Evolutionary conservation across 2,113 vertebrate genomes (phyloP).

Genomic region (Bostrychus sinensis): DNA sequence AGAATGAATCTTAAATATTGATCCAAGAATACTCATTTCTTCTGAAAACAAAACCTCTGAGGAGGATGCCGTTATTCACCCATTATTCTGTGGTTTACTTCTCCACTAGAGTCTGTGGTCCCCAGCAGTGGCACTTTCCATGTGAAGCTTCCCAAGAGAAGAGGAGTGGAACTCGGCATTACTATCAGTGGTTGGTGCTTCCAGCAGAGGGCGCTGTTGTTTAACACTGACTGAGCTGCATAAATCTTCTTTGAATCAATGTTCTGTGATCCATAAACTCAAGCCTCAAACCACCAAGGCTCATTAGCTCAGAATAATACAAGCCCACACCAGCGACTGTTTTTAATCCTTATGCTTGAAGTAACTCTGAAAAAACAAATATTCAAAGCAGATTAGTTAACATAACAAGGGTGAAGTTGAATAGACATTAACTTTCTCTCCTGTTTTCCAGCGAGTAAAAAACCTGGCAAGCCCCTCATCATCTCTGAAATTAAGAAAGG

Average conservation of each 20-base stretch:
- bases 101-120: slow-evolving; percentile 88
- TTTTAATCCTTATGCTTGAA: slow-evolving; percentile 30
- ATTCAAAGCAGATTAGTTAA: neutral
- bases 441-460: slow-evolving; percentile 89
- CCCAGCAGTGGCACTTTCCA: slow-evolving; percentile 98
- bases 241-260: slow-evolving; percentile 26
- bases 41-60: too few species aligned
- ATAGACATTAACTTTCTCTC: slow-evolving; percentile 11
- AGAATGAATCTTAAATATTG: too few species aligned
- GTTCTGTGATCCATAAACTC: slow-evolving; percentile 53
- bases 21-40: too few species aligned
- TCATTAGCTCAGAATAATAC: slow-evolving; percentile 58
- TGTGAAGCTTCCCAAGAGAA: slow-evolving; percentile 94
- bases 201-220: slow-evolving; percentile 65
- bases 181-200: slow-evolving; percentile 93
- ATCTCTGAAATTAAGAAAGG: slow-evolving; percentile 97
- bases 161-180: slow-evolving; percentile 95
- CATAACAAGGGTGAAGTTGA: neutral
- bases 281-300: slow-evolving; percentile 28
- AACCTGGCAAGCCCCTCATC: slow-evolving; percentile 91
- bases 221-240: neutral
- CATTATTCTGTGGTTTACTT: too few species aligned
- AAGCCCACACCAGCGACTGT: slow-evolving; percentile 25
- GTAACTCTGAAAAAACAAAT: slow-evolving; percentile 12
- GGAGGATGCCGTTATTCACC: too few species aligned